Evolutionary conservation across 1,140 invertebrate genomes (phyloP).

Genomic region (Pentalonia nigronervosa): DNA sequence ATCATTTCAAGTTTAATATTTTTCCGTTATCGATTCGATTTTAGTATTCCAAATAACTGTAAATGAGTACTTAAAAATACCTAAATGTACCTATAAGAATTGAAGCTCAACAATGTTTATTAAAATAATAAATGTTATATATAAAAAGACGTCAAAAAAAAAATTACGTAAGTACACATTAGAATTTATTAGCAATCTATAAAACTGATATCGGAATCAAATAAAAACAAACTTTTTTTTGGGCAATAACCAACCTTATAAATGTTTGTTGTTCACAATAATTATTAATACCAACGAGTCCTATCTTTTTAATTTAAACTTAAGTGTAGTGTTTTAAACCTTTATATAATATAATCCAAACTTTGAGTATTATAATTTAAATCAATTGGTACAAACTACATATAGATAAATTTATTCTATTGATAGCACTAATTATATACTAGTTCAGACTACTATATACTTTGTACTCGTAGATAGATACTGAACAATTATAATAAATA

Average conservation of each 20-base stretch:
- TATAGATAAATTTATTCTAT: background rate
- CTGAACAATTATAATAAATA: background rate
- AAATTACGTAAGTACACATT: background rate
- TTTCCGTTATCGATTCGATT: background rate
- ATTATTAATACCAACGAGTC: background rate
- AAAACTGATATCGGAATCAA: background rate
- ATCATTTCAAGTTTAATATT: background rate
- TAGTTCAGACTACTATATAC: background rate
- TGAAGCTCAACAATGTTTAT: background rate
- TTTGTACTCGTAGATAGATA: background rate
- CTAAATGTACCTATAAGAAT: background rate
- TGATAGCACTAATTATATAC: too few relatives aligned
- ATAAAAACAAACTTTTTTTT: background rate
- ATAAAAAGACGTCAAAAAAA: background rate
- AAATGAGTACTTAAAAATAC: too few relatives aligned
- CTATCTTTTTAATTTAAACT: background rate
- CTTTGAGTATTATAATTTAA: background rate
- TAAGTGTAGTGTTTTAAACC: background rate
- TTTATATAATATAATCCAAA: background rate
- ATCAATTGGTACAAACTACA: background rate
- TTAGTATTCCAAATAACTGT: background rate
- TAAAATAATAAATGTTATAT: background rate
- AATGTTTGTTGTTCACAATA: background rate
- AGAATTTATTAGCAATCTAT: background rate
- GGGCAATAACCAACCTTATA: background rate